These are phyloP conservation scores for Cacoxenus indagator DNA, from an alignment of 2,888 invertebrate genomes.

Conservation along the genomic window DNA sequence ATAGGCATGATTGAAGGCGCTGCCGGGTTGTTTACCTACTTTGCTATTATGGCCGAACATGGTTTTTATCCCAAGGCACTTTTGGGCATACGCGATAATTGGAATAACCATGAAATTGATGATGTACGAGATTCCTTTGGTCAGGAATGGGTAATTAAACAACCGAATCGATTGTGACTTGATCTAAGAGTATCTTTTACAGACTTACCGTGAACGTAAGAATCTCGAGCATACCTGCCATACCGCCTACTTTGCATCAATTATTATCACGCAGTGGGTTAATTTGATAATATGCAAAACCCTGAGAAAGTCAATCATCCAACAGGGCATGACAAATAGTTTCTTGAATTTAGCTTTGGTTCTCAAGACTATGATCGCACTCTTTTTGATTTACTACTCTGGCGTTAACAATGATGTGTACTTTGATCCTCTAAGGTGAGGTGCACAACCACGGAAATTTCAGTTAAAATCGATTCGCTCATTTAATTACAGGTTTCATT, in stretches of 20 bases:
- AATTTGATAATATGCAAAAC: conserved; percentile 78
- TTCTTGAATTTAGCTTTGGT: conserved; percentile 72
- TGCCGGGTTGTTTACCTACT: conserved; percentile 88
- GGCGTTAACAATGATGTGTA: background rate
- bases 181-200: background rate
- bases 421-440: background rate
- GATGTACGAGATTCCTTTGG: conserved; percentile 80
- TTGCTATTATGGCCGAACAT: conserved; percentile 86
- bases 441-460: background rate
- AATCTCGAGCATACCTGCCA: background rate
- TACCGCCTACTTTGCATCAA: conserved; percentile 71
- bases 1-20: conserved; percentile 88
- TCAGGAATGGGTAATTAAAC: conserved; percentile 79
- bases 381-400: background rate
- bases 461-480: background rate
- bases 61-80: conserved; percentile 80
- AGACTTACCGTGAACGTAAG: background rate
- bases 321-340: conserved; percentile 79
- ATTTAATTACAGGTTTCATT: conserved; percentile 53
- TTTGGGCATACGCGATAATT: conserved; percentile 48
- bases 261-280: conserved; percentile 79
- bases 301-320: conserved; percentile 74
- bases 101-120: conserved; percentile 59
- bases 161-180: conserved; percentile 68
- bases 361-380: background rate